phyloP scores from a whole-genome alignment of 2,888 invertebrate genomes.

The Drosophila diplacantha region DNA sequence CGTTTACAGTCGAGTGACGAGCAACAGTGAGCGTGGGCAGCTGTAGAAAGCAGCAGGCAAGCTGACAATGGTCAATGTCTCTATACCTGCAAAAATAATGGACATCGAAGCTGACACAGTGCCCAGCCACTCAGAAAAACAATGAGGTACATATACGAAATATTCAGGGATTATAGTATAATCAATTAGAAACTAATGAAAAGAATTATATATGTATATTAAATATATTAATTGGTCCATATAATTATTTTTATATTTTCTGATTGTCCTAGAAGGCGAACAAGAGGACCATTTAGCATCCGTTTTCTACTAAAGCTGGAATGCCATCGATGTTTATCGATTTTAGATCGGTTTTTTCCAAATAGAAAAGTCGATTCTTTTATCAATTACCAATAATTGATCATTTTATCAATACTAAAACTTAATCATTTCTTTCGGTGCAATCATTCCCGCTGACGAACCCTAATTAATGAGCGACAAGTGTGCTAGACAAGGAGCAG shows the following conservation, averaged over 20 bases:
- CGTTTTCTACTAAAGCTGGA: too few relatives aligned
- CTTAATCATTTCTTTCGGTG: background rate
- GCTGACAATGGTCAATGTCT: slow-evolving; percentile 63
- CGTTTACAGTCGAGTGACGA: slow-evolving; percentile 64
- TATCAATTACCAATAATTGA: background rate
- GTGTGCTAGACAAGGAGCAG: slow-evolving; percentile 59
- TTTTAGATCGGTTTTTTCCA: background rate
- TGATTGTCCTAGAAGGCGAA: too few relatives aligned
- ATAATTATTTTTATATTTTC: too few relatives aligned
- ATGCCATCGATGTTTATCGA: too few relatives aligned
- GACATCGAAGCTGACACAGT: slow-evolving; percentile 41
- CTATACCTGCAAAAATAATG: slow-evolving; percentile 69
- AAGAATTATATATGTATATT: too few relatives aligned
- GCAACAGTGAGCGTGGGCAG: slow-evolving; percentile 36
- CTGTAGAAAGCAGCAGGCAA: slow-evolving; percentile 17
- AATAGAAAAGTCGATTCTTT: background rate
- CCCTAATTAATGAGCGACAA: slow-evolving; percentile 70
- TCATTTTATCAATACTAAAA: too few relatives aligned
- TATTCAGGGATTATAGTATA: background rate
- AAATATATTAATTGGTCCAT: too few relatives aligned
- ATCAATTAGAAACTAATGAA: too few relatives aligned
- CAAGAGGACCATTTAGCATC: too few relatives aligned
- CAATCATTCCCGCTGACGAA: slow-evolving; percentile 25
- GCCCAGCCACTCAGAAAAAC: slow-evolving; percentile 16
- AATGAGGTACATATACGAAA: background rate